Conservation (phyloP, 2,888 invertebrate genomes). For the Lepidocyrtoides sp. region DNA sequence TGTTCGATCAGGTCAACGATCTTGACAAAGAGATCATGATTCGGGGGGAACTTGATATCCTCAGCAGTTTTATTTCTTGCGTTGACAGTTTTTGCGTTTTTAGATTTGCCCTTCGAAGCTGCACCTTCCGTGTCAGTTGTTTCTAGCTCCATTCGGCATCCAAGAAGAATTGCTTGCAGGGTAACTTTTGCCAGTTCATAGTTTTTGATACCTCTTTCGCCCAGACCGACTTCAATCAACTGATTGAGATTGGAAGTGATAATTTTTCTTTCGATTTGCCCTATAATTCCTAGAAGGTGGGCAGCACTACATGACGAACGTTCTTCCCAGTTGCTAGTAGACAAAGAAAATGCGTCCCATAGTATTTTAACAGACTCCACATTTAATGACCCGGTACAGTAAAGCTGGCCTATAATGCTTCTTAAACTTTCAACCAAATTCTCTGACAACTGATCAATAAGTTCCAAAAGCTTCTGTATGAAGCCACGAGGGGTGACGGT, state of each 20-base stretch:
- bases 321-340: conserved; percentile 72
- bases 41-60: conserved; percentile 62
- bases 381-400: conserved; percentile 56
- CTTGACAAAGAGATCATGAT: conserved; percentile 78
- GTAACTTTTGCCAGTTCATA: conserved; percentile 81
- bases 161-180: conserved; percentile 81
- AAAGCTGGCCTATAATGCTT: conserved; percentile 77
- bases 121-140: conserved; percentile 41
- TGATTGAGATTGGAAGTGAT: conserved; percentile 80
- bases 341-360: conserved; percentile 82
- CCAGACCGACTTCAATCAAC: conserved; percentile 81
- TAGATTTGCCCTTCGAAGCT: conserved; percentile 45
- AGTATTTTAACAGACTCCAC: conserved; percentile 72
- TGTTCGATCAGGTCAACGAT: conserved; percentile 74
- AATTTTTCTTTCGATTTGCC: conserved; percentile 67
- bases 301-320: conserved; percentile 79
- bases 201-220: conserved; percentile 77
- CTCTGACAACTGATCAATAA: conserved; percentile 71
- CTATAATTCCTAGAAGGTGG: conserved; percentile 81
- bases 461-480: conserved; percentile 70
- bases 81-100: background rate
- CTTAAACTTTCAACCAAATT: conserved; percentile 79
- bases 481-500: conserved; percentile 31
- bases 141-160: conserved; percentile 73
- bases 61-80: conserved; percentile 9